Conservation (phyloP, 1,140 invertebrate species). For the Pararge aegeria region DNA sequence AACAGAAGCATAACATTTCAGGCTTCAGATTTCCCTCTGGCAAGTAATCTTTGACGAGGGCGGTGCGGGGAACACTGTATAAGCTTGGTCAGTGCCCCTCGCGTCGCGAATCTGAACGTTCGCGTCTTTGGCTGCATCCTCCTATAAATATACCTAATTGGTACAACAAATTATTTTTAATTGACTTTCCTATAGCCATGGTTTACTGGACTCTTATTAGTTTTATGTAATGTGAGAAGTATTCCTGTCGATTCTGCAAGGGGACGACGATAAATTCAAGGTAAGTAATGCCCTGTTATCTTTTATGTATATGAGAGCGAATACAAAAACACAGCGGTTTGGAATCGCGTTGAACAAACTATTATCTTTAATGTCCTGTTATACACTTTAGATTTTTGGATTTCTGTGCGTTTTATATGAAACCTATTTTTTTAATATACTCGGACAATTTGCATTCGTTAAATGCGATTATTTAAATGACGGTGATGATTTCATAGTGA, state of each 20-base stretch:
- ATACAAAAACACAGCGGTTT: not conserved
- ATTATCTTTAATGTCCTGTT: not conserved
- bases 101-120: conserved; percentile 43
- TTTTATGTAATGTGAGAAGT: conserved; percentile 1
- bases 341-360: not conserved
- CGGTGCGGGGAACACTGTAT: conserved; percentile 45
- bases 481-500: too few species aligned
- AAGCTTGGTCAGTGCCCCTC: conserved; percentile 66
- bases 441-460: too few species aligned
- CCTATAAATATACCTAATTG: conserved; percentile 2
- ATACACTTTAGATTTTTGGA: not conserved
- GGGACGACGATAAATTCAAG: not conserved
- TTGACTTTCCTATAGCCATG: not conserved
- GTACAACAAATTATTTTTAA: not conserved
- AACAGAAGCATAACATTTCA: conserved; percentile 20
- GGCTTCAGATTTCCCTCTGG: conserved; percentile 46
- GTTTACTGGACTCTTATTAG: not conserved
- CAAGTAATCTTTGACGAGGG: conserved; percentile 47
- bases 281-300: conserved; percentile 1
- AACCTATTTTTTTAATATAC: too few species aligned
- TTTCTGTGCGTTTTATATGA: not conserved
- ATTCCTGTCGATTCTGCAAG: not conserved
- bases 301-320: not conserved
- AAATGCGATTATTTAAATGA: too few species aligned
- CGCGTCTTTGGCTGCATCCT: conserved; percentile 19